Evolutionary conservation across 2,888 invertebrate species (phyloP), one percentile per base, ranked within the genome.

Genomic region (Lacanobia oleracea): DNA sequence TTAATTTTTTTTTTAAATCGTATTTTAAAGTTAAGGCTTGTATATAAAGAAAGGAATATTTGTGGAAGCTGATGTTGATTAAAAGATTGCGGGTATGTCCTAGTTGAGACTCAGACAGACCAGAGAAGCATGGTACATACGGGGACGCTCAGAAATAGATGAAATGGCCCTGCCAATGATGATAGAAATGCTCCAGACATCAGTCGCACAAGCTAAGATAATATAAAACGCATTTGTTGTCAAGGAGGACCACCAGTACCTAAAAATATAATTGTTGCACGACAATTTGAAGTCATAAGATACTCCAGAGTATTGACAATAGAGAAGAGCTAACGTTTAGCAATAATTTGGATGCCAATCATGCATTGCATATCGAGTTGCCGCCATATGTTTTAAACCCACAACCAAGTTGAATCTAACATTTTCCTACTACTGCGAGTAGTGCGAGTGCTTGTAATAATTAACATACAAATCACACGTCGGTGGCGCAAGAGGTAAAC

Each of bases 391-490:
- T 43, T 65, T 50, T 16, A 43, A 56, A 67, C 9, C 37, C 27
- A 40, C 40, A 21, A 60, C 23, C 2, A 43, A 40, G 10, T 48
- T 27, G 5, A 50, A 53, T 67, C 23, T 43, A 54, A 53, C 12
- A n/a, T 23, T 60, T 67, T 63, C 18, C 57, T 74, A 61, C 74
- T 33, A 54, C 43, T 14, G 3, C 12, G 27, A 12, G 40, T 33
- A 54, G 37, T 14, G 3, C 12, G 27, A 12, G 40, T 16, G n/a
- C 63, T 60, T 56, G 10, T 72, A 67, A 57, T 78, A 69, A 63
- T 81, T 81, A 81, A 61, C 72, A 77, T 43, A 40, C 60, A 72
- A 64, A 71, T 77, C 56, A 81, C 79, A 64, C n/a, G 6, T 40
- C 6, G 8, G 8, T 56, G 66, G 72, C 66, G 82, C 72, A 72